Base-by-base conservation (phyloP, 2,888 invertebrate species). In the Drosophila pegasa region DNA sequence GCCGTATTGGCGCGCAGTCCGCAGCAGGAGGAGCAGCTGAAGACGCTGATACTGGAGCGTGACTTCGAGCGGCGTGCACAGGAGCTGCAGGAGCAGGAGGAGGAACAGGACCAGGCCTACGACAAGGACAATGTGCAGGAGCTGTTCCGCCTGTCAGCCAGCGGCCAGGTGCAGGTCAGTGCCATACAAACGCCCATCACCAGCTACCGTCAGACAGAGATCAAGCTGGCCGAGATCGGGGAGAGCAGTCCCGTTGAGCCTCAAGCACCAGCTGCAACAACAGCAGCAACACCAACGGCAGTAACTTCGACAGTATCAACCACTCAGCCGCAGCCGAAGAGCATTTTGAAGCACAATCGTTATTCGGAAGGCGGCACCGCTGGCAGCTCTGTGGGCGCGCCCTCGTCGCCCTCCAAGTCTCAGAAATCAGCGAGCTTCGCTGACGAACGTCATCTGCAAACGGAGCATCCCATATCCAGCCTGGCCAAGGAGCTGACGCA, bases 31-130 rank as follows among this genome's bases (percentile, higher is more conserved):
- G 98, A 98, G 89, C 97, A 97, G 88, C 93, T 98, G 18, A 94
- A 97, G 60, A 96, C 97, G n/a, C 93, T 99, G 60, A 95, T 96
- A 75, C 93, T 98, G n/a, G 98, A 99, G 91, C 94, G 97, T 67
- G 98, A 99, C 92, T 99, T 99, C 91, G 98, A 98, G 91, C 94
- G 97, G 52, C 94, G 98, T 50, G 98, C 98, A 3, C 95, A 96
- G 89, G 97, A 97, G 92, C 94, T 94, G 33, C 94, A 94, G 62
- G 94, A 94, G 75, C 94, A 94, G 71, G 96, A 95, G 81, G 95
- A 95, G 54, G 95, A 95, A 70, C 87, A 77, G 38, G 92, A 92
- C 37, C 80, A 87, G 10, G 75, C 85, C 10, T 92, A 90, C 58
- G 90, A 90, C 59, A 92, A 92, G 75, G 92, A 92, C 12, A 91